Base-by-base conservation (phyloP, 2,797 vertebrate genomes). In the Chloroceryle amazona region DNA sequence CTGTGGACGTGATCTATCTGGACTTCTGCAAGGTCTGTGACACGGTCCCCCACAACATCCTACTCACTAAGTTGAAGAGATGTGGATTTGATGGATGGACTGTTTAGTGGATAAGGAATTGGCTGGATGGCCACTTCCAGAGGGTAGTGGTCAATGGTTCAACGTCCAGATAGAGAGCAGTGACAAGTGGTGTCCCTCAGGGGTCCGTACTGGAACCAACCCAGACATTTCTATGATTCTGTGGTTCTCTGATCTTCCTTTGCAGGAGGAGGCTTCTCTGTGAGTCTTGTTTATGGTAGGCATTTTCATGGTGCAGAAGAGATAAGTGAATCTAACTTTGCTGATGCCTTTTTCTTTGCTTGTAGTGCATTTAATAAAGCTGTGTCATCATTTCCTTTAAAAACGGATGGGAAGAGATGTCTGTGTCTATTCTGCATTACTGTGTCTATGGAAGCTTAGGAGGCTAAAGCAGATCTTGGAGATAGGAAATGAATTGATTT, bases 371-470 rank as follows among this genome's bases (percentile, higher is more conserved):
- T 89, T 90, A 81, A 76, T 75, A 72, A 93, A 61, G 17, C 58
- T 76, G 57, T 89, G 35, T 70, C 61, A 81, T 61, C 29, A 86
- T 88, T 90, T 94, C 80, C 39, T 93, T 62, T 66, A 63, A 86
- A 89, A 96, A 73, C 31, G 58, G 42, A 57, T 78, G 68, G 57
- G 35, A 73, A 76, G 72, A 81, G 11, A 22, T 75, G 16, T 39
- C 51, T 85, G 58, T 72, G 55, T 89, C 44, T 62, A 13, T 70
- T 80, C 54, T 88, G 67, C 13, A 14, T 85, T 70, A 42, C 54
- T 80, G 78, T 13, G 23, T 68, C 70, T 86, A 3, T 1, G 5
- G 41, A 86, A 94, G 81, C 23, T 65, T 60, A 33, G 20, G 6
- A 23, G 19, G 26, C 33, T 91, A 28, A 81, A 86, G 42, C 25